Base-by-base conservation (phyloP, 2,113 vertebrate species). In the Loxodonta africana region DNA sequence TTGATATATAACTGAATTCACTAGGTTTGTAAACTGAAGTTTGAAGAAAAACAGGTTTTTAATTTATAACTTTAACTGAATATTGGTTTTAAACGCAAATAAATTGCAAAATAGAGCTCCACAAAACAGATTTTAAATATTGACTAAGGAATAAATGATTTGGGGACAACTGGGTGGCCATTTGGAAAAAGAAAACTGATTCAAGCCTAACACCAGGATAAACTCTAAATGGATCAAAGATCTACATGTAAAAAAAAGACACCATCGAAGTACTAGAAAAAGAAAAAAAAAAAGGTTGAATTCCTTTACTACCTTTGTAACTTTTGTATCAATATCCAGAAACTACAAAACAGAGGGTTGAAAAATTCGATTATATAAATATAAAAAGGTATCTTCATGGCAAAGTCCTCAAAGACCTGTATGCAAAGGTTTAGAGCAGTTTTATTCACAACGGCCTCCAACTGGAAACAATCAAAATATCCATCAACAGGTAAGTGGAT, bases 1-100 rank as follows among this genome's bases (percentile, higher is more conserved):
- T 84, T 94, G 28, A 62, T 83, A 90, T 88, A 44, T 53, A 88
- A 74, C n/a, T 94, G 67, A 81, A 95, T 89, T 94, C 74, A 48
- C 21, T 62, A 80, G n/a, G 23, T 92, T 93, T 84, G 2, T 57
- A 85, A 80, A 28, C 30, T 85, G 44, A 78, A 46, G 83, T 81
- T 92, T 71, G 53, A 83, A 87, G 83, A 91, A 87, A 93, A 90
- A 89, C 8, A 78, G 4, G 23, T 62, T 90, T 78, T 63, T 90
- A 85, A 83, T 82, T 83, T 63, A 33, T 83, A 83, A 77, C 69
- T 93, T 90, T 46, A 69, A 83, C 30, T 65, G n/a, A 33, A 48
- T 33, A 57, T 46, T 57, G 60, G 46, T 41, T 26, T 77, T 41
- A 83, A 95, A 77, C 6, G 83, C 17, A 95, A 46, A 88, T 26